A percentile compares a stretch with the other conserved stretches of the same genome.
These are phyloP conservation scores for Oscheius sp. DNA, from an alignment of 2,888 invertebrate species.

Conservation along the genomic window DNA sequence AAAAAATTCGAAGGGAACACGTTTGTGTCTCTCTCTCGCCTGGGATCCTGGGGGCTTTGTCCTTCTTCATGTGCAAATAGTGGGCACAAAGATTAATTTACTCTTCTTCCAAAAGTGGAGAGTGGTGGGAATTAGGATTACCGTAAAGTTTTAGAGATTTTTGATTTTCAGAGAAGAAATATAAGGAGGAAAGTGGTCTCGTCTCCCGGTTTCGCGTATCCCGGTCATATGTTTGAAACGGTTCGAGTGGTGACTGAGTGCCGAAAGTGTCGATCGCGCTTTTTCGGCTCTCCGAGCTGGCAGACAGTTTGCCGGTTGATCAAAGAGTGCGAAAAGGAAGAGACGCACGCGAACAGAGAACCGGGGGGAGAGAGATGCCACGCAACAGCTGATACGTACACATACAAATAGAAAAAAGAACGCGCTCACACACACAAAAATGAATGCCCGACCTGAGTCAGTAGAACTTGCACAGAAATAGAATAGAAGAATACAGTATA, in stretches of 20 bases:
- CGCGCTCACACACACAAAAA: constrained; percentile 32
- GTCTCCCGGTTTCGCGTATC: constrained; percentile 3
- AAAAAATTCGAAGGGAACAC: constrained; percentile 16
- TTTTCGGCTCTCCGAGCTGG: constrained; percentile 35
- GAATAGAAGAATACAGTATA: too few relatives aligned
- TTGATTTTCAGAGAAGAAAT: neutral
- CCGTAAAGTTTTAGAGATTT: neutral
- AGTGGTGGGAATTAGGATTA: too few relatives aligned
- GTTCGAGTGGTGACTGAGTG: constrained; percentile 36
- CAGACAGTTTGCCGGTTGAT: constrained; percentile 33
- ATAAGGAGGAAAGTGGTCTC: neutral
- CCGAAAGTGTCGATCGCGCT: constrained; percentile 38
- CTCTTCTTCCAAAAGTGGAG: neutral
- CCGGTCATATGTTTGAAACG: constrained; percentile 35
- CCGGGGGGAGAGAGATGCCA: constrained; percentile 31
- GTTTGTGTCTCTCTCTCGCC: neutral
- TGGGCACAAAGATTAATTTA: constrained; percentile 30
- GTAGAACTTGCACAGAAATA: neutral
- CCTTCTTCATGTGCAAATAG: constrained; percentile 30
- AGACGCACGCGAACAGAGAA: constrained; percentile 24
- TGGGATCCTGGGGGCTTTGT: neutral
- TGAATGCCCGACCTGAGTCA: constrained; percentile 19
- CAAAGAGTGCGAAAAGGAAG: constrained; percentile 25
- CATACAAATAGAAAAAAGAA: constrained; percentile 36
- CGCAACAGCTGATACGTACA: constrained; percentile 40